Evolutionary conservation across 2,113 vertebrate genomes (phyloP).

Genomic region (Struthio camelus): DNA sequence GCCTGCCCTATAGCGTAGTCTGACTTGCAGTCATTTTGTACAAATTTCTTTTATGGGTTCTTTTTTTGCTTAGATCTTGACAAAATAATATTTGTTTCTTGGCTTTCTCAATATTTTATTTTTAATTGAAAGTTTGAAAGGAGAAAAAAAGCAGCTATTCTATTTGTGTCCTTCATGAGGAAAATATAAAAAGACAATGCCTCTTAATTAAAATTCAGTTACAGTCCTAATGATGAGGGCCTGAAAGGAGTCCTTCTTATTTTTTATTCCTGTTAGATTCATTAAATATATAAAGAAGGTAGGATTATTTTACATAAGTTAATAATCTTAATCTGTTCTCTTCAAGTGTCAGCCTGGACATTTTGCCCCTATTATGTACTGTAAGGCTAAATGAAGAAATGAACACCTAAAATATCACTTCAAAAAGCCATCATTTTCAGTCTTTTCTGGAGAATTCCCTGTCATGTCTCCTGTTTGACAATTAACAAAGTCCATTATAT

Average conservation of each 20-base stretch:
- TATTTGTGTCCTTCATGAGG: neutral
- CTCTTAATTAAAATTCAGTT: neutral
- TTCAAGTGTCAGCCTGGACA: neutral
- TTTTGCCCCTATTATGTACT: neutral
- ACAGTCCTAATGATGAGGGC: neutral
- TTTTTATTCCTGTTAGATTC: neutral
- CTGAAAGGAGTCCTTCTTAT: neutral
- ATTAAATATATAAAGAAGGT: neutral
- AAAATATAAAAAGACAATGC: neutral
- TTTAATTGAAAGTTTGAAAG: neutral
- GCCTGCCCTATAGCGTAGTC: neutral
- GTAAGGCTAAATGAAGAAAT: neutral
- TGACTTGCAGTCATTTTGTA: neutral
- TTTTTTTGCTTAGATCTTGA: neutral
- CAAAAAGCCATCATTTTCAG: neutral
- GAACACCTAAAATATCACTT: neutral
- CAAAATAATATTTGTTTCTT: neutral
- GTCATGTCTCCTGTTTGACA: accelerated
- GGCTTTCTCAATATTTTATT: neutral
- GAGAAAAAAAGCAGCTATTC: neutral
- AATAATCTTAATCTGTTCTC: neutral
- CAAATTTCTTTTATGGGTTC: neutral
- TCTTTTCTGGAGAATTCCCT: neutral
- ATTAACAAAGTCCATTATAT: neutral
- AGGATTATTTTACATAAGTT: neutral